Conservation (phyloP, 1,140 invertebrate genomes). For the Stegodyphus mimosarum region DNA sequence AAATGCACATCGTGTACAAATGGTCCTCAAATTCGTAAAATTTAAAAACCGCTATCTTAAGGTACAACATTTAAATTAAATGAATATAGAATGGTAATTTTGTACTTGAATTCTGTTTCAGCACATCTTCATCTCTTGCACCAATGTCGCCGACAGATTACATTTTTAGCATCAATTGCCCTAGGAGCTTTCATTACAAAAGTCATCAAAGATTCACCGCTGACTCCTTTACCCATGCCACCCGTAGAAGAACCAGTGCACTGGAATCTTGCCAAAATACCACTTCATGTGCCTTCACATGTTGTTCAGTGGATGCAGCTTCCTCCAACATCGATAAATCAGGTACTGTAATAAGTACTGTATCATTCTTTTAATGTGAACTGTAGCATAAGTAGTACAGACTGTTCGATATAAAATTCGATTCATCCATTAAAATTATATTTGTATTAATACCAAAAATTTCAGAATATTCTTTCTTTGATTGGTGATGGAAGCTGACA, state of each 20-base stretch:
- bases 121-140: neutral
- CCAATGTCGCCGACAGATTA: constrained; percentile 3
- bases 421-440: too few relatives aligned
- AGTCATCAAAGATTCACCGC: constrained; percentile 29
- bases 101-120: neutral
- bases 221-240: constrained; percentile 34
- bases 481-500: too few relatives aligned
- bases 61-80: too few relatives aligned
- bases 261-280: constrained; percentile 26
- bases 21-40: too few relatives aligned
- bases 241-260: constrained; percentile 1
- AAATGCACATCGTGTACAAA: too few relatives aligned
- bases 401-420: too few relatives aligned
- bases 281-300: constrained; percentile 3
- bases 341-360: neutral
- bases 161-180: constrained; percentile 4
- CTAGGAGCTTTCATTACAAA: constrained; percentile 29
- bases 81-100: too few relatives aligned
- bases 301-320: neutral
- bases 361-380: too few relatives aligned
- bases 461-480: too few relatives aligned
- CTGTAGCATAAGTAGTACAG: too few relatives aligned
- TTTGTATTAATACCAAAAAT: too few relatives aligned
- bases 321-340: neutral
- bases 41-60: too few relatives aligned